A percentile compares a stretch with the other conserved stretches of the same genome.
These are phyloP conservation scores for Apodemus agrarius DNA, from an alignment of 2,797 vertebrate species.

Conservation along the genomic window DNA sequence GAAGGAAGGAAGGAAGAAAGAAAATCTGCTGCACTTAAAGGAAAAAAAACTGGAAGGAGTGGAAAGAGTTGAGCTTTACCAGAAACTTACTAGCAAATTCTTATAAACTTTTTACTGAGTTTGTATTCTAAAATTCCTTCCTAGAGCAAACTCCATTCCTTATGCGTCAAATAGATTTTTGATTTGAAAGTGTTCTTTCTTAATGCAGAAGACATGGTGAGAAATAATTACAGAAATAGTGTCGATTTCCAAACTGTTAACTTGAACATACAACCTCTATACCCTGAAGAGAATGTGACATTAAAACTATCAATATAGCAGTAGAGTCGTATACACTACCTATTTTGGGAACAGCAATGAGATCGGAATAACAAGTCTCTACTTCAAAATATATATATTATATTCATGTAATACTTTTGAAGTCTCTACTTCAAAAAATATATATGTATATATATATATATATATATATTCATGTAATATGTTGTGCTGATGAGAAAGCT, in stretches of 20 bases:
- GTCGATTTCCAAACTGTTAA: background rate
- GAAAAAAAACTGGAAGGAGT: background rate
- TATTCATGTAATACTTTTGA: background rate
- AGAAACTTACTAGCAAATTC: background rate
- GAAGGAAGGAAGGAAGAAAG: too few species aligned
- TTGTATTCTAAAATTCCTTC: background rate
- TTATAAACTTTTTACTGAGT: background rate
- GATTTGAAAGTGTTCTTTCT: background rate
- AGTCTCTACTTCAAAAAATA: background rate
- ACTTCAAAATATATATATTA: background rate
- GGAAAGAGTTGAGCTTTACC: background rate
- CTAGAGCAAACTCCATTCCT: background rate
- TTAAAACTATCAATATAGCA: background rate
- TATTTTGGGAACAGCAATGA: background rate
- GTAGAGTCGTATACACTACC: background rate
- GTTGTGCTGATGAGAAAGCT: constrained; percentile 42
- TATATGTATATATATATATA: too few species aligned
- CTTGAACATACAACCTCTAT: background rate
- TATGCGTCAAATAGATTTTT: background rate
- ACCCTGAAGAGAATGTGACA: background rate
- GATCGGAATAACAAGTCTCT: background rate
- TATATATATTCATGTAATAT: background rate
- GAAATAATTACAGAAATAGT: background rate
- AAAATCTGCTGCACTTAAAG: background rate
- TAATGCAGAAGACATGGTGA: background rate